phyloP scores from a whole-genome alignment of 1,140 invertebrate species.

The Philotrypesis tridentata region DNA sequence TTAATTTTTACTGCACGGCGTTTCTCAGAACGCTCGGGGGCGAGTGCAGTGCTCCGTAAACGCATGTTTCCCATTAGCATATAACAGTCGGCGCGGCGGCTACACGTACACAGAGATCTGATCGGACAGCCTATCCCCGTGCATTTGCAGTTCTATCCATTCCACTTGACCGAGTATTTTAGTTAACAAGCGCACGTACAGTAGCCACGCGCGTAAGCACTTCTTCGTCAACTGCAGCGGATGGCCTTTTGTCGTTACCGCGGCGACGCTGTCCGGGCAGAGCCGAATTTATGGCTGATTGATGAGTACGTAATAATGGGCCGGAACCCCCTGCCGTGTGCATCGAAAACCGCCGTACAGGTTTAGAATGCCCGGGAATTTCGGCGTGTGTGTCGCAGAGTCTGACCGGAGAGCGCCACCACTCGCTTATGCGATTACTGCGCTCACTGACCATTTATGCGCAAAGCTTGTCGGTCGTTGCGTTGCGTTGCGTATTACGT shows the following conservation, averaged over 20 bases:
- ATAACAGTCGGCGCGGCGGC: neutral
- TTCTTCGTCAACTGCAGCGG: neutral
- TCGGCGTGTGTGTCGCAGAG: neutral
- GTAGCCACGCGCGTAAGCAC: neutral
- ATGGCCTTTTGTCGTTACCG: neutral
- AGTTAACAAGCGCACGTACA: neutral
- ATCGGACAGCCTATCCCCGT: neutral
- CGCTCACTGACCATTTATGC: neutral
- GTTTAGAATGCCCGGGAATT: neutral
- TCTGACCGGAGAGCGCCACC: neutral
- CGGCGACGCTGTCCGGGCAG: neutral
- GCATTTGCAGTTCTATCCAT: neutral
- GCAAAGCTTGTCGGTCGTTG: neutral
- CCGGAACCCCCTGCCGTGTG: neutral
- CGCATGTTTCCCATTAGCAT: neutral
- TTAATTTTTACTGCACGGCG: no score
- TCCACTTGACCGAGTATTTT: neutral
- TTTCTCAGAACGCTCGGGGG: no score
- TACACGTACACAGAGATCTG: neutral
- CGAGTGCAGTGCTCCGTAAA: no score
- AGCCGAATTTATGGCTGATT: slow-evolving; percentile 25
- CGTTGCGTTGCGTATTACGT: no score
- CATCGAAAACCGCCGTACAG: neutral
- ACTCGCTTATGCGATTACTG: neutral
- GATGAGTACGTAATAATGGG: neutral